Base-by-base conservation (phyloP, 2,113 vertebrate genomes). In the Proterorhinus semilunaris region DNA sequence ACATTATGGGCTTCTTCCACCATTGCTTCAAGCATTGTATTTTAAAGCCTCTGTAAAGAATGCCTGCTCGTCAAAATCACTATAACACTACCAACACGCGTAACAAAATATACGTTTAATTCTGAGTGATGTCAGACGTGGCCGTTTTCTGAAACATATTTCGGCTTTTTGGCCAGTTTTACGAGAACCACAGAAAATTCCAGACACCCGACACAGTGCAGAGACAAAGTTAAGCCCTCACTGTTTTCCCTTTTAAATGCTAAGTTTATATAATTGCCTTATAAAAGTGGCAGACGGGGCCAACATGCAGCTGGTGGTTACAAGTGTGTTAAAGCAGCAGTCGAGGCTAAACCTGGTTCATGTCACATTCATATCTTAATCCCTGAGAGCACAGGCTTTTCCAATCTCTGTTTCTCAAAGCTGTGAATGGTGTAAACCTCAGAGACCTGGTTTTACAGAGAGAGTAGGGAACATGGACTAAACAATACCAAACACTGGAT, bases 191-290 rank as follows among this genome's bases (percentile, higher is more conserved):
- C 72, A 80, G 44, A 82, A 27, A 76, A 64, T 78, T 76, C 57
- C 68, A 72, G 72, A 71, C 66, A 55, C 8, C 76, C 73, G 16
- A 21, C 16, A 11, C 58, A 48, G 68, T 72, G 66, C 66, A 72
- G 70, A 71, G 57, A 70, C 2, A 74, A 71, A 68, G 72, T 69
- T 65, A 63, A 68, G 43, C 49, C 47, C 63, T 0, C 42, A 64
- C 63, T 57, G 45, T 71, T 76, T 80, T 65, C 74, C 67, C 63
- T 78, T 75, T 72, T 62, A 84, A 80, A 82, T 65, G 45, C 79
- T 69, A 46, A 65, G 75, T 84, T 83, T 74, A 75, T 72, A 66
- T 79, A 86, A 88, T 79, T 82, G 78, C 65, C 75, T 78, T 81
- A 72, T 86, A 86, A 88, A 84, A 66, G 59, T 65, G 54, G 73